Evolutionary conservation across 2,888 invertebrate genomes (phyloP).

Genomic region (Caenorhabditis virilis): DNA sequence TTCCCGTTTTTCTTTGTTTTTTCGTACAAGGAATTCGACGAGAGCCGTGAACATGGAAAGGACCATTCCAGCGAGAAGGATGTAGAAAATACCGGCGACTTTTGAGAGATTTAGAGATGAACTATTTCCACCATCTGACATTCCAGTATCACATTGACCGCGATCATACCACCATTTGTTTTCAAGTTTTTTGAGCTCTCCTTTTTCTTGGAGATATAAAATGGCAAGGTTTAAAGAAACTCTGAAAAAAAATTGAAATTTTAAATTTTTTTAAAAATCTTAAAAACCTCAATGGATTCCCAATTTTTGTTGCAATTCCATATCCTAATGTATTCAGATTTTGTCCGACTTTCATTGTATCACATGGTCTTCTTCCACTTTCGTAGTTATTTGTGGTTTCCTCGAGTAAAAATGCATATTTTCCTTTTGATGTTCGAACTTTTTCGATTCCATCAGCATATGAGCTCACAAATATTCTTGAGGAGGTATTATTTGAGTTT

Average conservation of each 20-base stretch:
- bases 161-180: conserved; percentile 94
- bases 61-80: conserved; percentile 89
- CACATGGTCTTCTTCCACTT: conserved; percentile 87
- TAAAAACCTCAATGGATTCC: conserved; percentile 47
- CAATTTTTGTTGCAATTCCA: conserved; percentile 71
- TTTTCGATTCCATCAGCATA: conserved; percentile 72
- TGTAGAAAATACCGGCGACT: conserved; percentile 99
- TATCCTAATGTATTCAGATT: conserved; percentile 79
- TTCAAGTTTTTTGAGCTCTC: conserved; percentile 85
- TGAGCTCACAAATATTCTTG: conserved; percentile 69
- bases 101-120: conserved; percentile 82
- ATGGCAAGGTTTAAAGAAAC: conserved; percentile 91
- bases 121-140: conserved; percentile 52
- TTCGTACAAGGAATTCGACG: conserved; percentile 83
- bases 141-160: conserved; percentile 71
- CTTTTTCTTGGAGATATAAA: conserved; percentile 77
- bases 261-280: not conserved
- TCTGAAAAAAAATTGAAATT: conserved; percentile 72
- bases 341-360: conserved; percentile 80
- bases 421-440: conserved; percentile 73
- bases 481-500: conserved; percentile 12
- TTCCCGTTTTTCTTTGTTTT: conserved; percentile 42
- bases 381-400: conserved; percentile 79
- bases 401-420: conserved; percentile 75
- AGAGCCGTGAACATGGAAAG: conserved; percentile 88